Evolutionary conservation across 2,797 vertebrate genomes (phyloP).

Genomic region (Geotrypetes seraphini): DNA sequence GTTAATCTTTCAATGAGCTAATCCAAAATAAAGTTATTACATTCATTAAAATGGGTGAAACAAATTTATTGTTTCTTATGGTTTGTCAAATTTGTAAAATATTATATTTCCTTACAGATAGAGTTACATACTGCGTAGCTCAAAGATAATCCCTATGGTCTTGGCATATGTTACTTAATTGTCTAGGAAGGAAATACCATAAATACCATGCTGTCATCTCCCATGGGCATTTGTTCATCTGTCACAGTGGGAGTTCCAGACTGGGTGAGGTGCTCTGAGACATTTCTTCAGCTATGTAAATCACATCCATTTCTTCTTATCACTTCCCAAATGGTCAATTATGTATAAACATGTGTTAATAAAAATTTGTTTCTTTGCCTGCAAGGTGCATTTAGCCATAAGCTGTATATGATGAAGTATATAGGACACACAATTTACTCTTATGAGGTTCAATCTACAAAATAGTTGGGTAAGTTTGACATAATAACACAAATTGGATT

Average conservation of each 20-base stretch:
- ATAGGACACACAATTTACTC: too few relatives aligned
- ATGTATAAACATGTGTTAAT: slow-evolving; percentile 66
- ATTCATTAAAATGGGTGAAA: slow-evolving; percentile 46
- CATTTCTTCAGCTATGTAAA: slow-evolving; percentile 65
- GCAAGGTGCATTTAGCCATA: slow-evolving; percentile 54
- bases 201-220: slow-evolving; percentile 73
- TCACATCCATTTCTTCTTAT: slow-evolving; percentile 59
- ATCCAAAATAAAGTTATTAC: slow-evolving; percentile 34
- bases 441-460: too few relatives aligned
- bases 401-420: slow-evolving; percentile 45
- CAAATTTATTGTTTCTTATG: slow-evolving; percentile 41
- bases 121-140: slow-evolving; percentile 62
- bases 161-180: slow-evolving; percentile 80
- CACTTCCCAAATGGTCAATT: slow-evolving; percentile 59
- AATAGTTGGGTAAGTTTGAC: too few relatives aligned
- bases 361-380: slow-evolving; percentile 60
- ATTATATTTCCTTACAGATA: slow-evolving; percentile 62
- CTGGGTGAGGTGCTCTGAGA: slow-evolving; percentile 69
- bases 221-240: slow-evolving; percentile 70
- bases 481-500: too few relatives aligned
- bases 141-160: slow-evolving; percentile 71
- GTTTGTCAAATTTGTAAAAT: slow-evolving; percentile 69
- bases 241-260: slow-evolving; percentile 65
- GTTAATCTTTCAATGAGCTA: slow-evolving; percentile 23
- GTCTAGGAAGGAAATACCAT: slow-evolving; percentile 71